Base-by-base conservation (phyloP, 2,797 vertebrate species). In the Cetoscarus ocellatus region DNA sequence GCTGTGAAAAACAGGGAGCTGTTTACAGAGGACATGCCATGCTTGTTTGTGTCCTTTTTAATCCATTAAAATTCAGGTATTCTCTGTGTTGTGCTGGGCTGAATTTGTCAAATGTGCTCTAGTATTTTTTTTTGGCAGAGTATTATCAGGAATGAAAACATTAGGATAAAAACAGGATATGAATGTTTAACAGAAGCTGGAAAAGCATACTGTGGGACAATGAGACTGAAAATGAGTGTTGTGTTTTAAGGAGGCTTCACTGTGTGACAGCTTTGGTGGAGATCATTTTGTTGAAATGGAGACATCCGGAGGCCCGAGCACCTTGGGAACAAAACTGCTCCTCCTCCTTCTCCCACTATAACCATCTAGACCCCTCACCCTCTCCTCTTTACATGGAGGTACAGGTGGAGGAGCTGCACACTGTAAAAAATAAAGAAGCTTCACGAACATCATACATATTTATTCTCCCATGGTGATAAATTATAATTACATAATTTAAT, bases 271-370 rank as follows among this genome's bases (percentile, higher is more conserved):
- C 60, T 76, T 73, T 62, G 10, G 6, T 62, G 40, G 49, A 54
- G 80, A 66, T 84, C 75, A 72, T 83, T 82, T 73, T 87, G 67
- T 83, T 57, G 66, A 78, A 77, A 88, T 83, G 65, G 73, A 91
- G 47, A 67, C 67, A 61, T 68, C 67, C n/a, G 42, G 59, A 71
- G 59, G 51, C 70, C 61, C 27, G 50, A 14, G 38, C 59, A 61
- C 69, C 45, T 5, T 34, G 53, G 35, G 38, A 39, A 39, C 38
- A 39, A 39, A 39, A 39, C 55, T 45, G 39, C 43, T 18, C 65
- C 38, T 62, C 19, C 45, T 34, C 44, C 11, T 50, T 19, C 53
- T 39, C 19, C 4, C 27, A 27, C 27, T 2, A 27, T 27, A 27
- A 27, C 27, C 27, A 27, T 27, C 27, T 27, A 27, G 27, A 27